Conservation (phyloP, 37 sponge, comb jelly and placozoan genomes). For the Amphimedon queenslandica region DNA sequence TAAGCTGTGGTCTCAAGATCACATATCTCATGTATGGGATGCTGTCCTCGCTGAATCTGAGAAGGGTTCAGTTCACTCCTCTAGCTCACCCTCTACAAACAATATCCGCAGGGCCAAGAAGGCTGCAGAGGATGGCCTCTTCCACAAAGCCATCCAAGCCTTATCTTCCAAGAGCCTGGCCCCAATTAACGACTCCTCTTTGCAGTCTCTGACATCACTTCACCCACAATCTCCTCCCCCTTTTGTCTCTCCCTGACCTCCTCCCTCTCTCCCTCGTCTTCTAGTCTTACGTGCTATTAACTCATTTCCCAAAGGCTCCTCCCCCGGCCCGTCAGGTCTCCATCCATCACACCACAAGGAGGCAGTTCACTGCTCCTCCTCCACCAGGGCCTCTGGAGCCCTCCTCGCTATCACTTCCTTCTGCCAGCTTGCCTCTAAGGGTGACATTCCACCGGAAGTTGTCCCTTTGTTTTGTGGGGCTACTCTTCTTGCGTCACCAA, state of each 20-base stretch:
- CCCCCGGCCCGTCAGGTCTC: constrained; percentile 13
- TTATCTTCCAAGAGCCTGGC: constrained; percentile 11
- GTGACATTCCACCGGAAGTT: background rate
- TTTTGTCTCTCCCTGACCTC: background rate
- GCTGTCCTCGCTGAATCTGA: background rate
- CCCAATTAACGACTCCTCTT: background rate
- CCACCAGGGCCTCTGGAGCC: background rate
- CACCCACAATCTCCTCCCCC: constrained; percentile 4
- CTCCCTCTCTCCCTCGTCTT: background rate
- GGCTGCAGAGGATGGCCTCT: constrained; percentile 9
- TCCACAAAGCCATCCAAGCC: constrained; percentile 12
- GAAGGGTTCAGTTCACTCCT: background rate
- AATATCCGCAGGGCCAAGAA: constrained; percentile 7
- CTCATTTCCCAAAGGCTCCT: constrained; percentile 17
- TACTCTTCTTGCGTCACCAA: background rate
- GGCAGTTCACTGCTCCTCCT: constrained; percentile 14
- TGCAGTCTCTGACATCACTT: constrained; percentile 1
- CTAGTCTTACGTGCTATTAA: background rate
- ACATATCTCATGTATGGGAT: background rate
- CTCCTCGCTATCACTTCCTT: background rate
- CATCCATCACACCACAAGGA: constrained; percentile 10
- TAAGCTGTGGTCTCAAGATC: background rate
- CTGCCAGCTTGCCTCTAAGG: background rate
- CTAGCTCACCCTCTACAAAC: background rate
- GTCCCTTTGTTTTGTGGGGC: constrained; percentile 7